These are phyloP conservation scores for Microtus pennsylvanicus DNA, from an alignment of 2,113 vertebrate species.

Conservation along the genomic window DNA sequence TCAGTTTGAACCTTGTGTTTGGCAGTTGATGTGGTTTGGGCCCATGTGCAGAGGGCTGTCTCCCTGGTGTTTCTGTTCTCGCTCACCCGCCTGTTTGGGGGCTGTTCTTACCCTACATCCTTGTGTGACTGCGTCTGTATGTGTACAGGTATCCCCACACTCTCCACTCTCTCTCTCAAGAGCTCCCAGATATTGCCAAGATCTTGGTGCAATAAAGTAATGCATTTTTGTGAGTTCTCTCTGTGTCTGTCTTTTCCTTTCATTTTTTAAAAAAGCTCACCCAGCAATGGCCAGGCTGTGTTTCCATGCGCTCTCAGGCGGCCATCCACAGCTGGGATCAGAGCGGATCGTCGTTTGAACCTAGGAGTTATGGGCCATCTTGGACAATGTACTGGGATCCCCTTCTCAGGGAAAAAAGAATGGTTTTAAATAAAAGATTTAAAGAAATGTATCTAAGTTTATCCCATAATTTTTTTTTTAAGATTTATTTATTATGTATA, in stretches of 20 bases:
- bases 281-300: no score
- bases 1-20: background rate
- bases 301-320: rapidly evolving
- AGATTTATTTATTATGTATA: no score
- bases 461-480: no score
- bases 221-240: background rate
- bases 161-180: background rate
- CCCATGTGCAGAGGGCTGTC: background rate
- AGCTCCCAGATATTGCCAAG: constrained; percentile 55
- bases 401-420: no score
- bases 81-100: background rate
- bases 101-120: background rate
- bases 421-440: background rate
- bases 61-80: background rate
- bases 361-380: background rate
- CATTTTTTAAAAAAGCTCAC: background rate
- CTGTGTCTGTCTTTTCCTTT: background rate
- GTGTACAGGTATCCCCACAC: background rate
- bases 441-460: background rate
- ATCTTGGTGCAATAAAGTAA: constrained; percentile 80
- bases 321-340: rapidly evolving
- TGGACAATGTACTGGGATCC: background rate
- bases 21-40: background rate
- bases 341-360: background rate
- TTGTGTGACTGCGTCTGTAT: background rate